Percentiles rank a stretch among this genome's conserved stretches.
phyloP scores from a whole-genome alignment of 2,888 invertebrate species.

The Drosophila phalerata region DNA sequence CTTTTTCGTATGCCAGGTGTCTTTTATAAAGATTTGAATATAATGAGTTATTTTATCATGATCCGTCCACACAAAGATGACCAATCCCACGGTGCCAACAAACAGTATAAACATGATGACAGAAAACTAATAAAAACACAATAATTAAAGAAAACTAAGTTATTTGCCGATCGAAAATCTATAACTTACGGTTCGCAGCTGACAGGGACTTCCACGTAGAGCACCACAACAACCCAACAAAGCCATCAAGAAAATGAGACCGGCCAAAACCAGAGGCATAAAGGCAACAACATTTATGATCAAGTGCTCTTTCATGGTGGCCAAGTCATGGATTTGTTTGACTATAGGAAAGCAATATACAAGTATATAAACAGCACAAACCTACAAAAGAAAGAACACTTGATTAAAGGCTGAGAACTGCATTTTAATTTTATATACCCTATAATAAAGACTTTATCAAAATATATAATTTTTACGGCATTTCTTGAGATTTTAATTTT shows the following conservation, averaged over 20 bases:
- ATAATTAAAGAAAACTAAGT: neutral
- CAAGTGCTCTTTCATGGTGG: neutral
- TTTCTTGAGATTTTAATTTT: neutral
- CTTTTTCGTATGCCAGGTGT: neutral
- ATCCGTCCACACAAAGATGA: constrained; percentile 27
- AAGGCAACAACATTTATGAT: constrained; percentile 7
- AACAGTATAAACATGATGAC: constrained; percentile 25
- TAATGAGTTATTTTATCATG: neutral
- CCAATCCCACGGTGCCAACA: constrained; percentile 8
- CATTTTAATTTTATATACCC: too few species aligned
- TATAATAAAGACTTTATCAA: too few species aligned
- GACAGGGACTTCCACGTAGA: neutral
- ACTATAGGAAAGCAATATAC: constrained; percentile 2
- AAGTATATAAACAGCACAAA: constrained; percentile 6
- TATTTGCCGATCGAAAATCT: neutral
- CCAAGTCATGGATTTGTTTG: neutral
- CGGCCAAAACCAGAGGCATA: constrained; percentile 4
- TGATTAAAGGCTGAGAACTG: neutral
- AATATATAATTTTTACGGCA: too few species aligned
- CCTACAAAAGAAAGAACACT: constrained; percentile 12
- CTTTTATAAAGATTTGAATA: neutral
- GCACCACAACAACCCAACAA: constrained; percentile 34
- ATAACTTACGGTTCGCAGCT: constrained; percentile 21
- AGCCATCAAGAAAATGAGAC: neutral
- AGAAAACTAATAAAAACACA: constrained; percentile 27